Conservation (phyloP, 2,888 invertebrate species). For the Oscheius sp. region DNA sequence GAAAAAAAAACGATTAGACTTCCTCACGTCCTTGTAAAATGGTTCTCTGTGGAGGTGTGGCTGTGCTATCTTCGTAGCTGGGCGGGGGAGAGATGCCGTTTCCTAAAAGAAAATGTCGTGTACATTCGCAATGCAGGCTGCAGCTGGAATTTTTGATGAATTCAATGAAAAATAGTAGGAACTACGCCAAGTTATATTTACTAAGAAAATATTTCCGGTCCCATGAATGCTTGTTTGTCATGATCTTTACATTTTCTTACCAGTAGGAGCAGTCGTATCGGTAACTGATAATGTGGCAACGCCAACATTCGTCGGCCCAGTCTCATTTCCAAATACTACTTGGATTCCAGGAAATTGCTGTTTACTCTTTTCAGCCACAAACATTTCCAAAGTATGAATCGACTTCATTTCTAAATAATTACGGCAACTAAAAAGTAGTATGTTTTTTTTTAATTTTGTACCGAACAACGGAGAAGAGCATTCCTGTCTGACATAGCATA, state of each 20-base stretch:
- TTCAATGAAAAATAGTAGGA: background rate
- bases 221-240: background rate
- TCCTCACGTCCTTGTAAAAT: slow-evolving; percentile 20
- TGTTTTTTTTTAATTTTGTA: slow-evolving; percentile 2
- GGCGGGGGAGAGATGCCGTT: slow-evolving; percentile 17
- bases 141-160: background rate
- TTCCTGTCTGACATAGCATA: slow-evolving; percentile 34
- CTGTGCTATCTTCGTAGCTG: slow-evolving; percentile 5
- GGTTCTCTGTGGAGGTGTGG: slow-evolving; percentile 26
- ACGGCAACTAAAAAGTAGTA: slow-evolving; percentile 36
- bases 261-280: background rate
- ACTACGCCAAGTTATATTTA: no score
- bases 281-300: background rate
- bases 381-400: slow-evolving; percentile 54
- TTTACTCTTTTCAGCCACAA: slow-evolving; percentile 49
- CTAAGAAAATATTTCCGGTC: background rate
- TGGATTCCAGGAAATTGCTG: slow-evolving; percentile 27
- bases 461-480: slow-evolving; percentile 39
- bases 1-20: background rate
- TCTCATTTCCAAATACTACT: slow-evolving; percentile 23
- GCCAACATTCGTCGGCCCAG: background rate
- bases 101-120: slow-evolving; percentile 1
- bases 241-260: background rate
- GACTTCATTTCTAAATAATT: slow-evolving; percentile 53
- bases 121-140: background rate